These are phyloP conservation scores for Taxidea taxus DNA, from an alignment of 2,113 vertebrate species.

Conservation along the genomic window DNA sequence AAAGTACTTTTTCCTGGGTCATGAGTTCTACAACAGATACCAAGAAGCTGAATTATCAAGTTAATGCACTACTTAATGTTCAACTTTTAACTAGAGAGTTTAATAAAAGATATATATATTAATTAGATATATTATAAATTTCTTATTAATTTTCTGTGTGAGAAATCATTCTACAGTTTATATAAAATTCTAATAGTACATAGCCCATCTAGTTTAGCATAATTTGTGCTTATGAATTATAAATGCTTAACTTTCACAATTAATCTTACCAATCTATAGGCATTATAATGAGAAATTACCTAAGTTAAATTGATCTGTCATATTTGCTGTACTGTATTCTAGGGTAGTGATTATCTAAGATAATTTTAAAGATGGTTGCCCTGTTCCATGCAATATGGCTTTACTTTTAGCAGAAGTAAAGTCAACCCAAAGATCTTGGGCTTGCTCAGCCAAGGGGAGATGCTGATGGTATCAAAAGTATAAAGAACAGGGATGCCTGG, in stretches of 20 bases:
- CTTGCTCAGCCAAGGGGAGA: neutral
- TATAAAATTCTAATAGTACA: constrained; percentile 65
- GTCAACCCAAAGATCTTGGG: neutral
- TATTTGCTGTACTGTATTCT: constrained; percentile 63
- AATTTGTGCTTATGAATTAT: constrained; percentile 78
- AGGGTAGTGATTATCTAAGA: constrained; percentile 29
- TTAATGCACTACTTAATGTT: constrained; percentile 57
- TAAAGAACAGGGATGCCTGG: too few relatives aligned
- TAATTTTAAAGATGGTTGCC: neutral
- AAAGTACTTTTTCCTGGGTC: constrained; percentile 61
- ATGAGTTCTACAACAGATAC: constrained; percentile 50
- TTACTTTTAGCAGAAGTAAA: constrained; percentile 2
- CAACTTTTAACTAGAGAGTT: constrained; percentile 61
- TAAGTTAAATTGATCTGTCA: constrained; percentile 60
- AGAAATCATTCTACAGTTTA: constrained; percentile 67
- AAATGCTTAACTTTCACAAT: constrained; percentile 73
- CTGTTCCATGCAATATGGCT: neutral
- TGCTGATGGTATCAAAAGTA: neutral
- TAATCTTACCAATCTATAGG: constrained; percentile 63
- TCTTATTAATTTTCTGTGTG: constrained; percentile 62
- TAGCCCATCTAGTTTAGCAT: constrained; percentile 58
- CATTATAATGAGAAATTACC: constrained; percentile 67
- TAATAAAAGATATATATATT: constrained; percentile 62
- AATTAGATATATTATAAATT: constrained; percentile 31
- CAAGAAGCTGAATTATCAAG: constrained; percentile 42